Percentiles rank a stretch among this genome's conserved stretches.
phyloP scores from a whole-genome alignment of 2,113 vertebrate genomes.

The Porphyrio hochstetteri region DNA sequence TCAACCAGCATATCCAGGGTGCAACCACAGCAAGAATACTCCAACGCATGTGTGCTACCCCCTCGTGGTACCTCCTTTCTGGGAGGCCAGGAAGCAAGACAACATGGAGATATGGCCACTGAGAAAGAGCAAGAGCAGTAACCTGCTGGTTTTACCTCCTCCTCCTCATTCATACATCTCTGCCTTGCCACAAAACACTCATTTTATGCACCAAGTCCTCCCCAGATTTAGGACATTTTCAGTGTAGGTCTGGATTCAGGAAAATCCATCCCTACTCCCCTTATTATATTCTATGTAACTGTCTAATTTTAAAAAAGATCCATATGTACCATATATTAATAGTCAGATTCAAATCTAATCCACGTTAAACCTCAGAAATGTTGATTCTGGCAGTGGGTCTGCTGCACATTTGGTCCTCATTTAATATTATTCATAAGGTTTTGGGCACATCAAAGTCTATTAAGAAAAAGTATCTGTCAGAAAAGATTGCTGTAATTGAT shows the following conservation, averaged over 20 bases:
- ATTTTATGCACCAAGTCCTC: neutral
- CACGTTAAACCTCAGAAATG: conserved; percentile 58
- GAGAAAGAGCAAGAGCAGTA: neutral
- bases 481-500: conserved; percentile 22
- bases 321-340: conserved; percentile 39
- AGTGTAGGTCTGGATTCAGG: neutral
- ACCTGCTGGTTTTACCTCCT: neutral
- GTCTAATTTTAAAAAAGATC: conserved; percentile 38
- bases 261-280: neutral
- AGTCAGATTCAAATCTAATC: conserved; percentile 48
- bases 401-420: conserved; percentile 58
- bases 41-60: rapidly evolving
- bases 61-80: neutral
- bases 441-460: conserved; percentile 41
- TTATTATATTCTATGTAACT: neutral
- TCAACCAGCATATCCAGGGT: neutral
- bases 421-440: neutral
- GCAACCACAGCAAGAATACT: neutral
- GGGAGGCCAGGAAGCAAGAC: neutral
- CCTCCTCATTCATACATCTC: neutral
- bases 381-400: conserved; percentile 42
- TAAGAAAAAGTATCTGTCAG: conserved; percentile 28
- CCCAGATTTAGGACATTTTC: neutral
- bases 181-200: neutral
- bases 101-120: rapidly evolving